Evolutionary conservation across 92 coral and sea anemone genomes (phyloP).

Genomic region (Desmophyllum pertusum): DNA sequence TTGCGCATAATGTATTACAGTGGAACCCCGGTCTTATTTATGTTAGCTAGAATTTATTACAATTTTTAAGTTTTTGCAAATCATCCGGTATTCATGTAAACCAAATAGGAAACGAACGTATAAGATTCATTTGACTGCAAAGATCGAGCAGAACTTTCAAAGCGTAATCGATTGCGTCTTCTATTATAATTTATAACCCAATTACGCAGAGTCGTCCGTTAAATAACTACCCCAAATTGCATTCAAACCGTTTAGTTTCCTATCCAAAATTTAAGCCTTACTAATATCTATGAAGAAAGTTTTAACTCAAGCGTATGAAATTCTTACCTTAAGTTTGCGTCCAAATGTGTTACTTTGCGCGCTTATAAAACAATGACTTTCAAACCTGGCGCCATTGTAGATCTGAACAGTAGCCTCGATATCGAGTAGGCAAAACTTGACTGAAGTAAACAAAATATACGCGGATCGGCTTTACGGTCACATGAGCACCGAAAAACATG

Average conservation of each 20-base stretch:
- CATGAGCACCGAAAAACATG: background rate
- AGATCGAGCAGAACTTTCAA: background rate
- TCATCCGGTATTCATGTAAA: background rate
- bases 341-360: background rate
- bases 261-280: background rate
- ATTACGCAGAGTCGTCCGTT: too few species aligned
- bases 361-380: background rate
- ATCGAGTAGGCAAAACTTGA: background rate
- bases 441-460: background rate
- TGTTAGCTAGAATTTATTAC: background rate
- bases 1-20: background rate
- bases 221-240: background rate
- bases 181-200: too few species aligned
- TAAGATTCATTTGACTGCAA: background rate
- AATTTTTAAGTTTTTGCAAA: background rate
- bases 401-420: constrained; percentile 5
- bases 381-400: constrained; percentile 23
- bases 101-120: background rate
- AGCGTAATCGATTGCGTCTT: background rate
- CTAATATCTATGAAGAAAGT: background rate
- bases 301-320: background rate
- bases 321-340: background rate
- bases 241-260: background rate
- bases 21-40: background rate
- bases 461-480: too few species aligned